These are phyloP conservation scores for Hipparchia semele DNA, from an alignment of 2,888 invertebrate genomes.

Conservation along the genomic window DNA sequence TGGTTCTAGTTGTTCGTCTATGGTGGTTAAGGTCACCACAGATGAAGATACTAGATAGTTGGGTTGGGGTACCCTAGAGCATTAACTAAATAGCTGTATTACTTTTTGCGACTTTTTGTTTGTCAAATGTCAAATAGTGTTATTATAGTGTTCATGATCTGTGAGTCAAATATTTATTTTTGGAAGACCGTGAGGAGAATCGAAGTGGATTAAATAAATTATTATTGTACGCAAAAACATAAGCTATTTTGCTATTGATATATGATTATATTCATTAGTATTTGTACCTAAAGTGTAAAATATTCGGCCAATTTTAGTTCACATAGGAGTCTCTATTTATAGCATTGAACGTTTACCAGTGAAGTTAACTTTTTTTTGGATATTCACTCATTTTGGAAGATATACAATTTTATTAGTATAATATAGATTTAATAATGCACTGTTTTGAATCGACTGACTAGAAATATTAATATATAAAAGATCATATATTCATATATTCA, in stretches of 20 bases:
- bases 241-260: constrained; percentile 30
- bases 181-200: constrained; percentile 59
- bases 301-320: constrained; percentile 1
- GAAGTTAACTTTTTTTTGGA: constrained; percentile 11
- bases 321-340: constrained; percentile 14
- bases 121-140: constrained; percentile 31
- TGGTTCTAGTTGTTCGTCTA: too few relatives aligned
- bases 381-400: not conserved
- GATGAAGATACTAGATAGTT: too few relatives aligned
- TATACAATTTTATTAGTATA: not conserved
- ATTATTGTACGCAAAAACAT: constrained; percentile 50
- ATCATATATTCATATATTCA: constrained; percentile 22
- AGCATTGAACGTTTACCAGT: constrained; percentile 18
- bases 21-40: too few relatives aligned
- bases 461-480: constrained; percentile 9
- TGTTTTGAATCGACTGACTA: constrained; percentile 2
- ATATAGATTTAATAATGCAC: constrained; percentile 9
- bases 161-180: constrained; percentile 56
- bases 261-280: constrained; percentile 9
- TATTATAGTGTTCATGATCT: not conserved
- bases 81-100: too few relatives aligned
- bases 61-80: too few relatives aligned
- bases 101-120: too few relatives aligned
- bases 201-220: constrained; percentile 53
- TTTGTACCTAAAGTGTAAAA: constrained; percentile 17